Conservation (phyloP, 64 coral and sea anemone genomes). For the Acropora tenuis region DNA sequence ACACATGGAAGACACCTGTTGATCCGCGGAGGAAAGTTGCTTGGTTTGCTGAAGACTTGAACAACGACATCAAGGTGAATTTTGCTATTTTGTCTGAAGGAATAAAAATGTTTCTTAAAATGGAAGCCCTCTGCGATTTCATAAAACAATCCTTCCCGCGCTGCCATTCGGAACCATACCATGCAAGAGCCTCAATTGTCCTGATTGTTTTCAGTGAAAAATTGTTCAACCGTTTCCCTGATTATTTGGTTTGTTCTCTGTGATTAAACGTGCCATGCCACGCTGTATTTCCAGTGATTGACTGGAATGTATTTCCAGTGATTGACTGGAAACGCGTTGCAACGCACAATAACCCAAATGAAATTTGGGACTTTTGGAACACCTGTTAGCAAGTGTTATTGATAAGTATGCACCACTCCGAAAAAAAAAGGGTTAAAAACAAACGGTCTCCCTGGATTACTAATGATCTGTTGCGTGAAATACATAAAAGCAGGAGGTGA, state of each 20-base stretch:
- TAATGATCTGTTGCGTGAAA: background rate
- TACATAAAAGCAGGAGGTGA: background rate
- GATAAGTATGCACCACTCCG: constrained; percentile 11
- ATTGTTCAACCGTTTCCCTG: no score
- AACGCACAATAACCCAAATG: constrained; percentile 24
- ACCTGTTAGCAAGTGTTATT: background rate
- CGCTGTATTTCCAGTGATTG: no score
- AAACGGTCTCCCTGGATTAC: constrained; percentile 15
- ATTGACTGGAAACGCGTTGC: background rate
- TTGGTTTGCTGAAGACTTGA: constrained; percentile 69
- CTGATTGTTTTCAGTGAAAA: no score
- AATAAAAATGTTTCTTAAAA: background rate
- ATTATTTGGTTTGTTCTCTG: no score
- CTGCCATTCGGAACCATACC: background rate
- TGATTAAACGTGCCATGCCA: no score
- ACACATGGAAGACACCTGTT: background rate
- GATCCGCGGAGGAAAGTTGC: constrained; percentile 29
- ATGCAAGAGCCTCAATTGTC: background rate
- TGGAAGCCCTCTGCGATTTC: background rate
- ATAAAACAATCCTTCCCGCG: background rate
- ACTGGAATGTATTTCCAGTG: no score
- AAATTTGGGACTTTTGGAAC: background rate
- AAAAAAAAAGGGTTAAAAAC: constrained; percentile 10
- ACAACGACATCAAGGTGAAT: constrained; percentile 40
- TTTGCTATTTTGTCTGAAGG: no score